Evolutionary conservation across 2,888 invertebrate species (phyloP).

Genomic region (Phasia obesa): DNA sequence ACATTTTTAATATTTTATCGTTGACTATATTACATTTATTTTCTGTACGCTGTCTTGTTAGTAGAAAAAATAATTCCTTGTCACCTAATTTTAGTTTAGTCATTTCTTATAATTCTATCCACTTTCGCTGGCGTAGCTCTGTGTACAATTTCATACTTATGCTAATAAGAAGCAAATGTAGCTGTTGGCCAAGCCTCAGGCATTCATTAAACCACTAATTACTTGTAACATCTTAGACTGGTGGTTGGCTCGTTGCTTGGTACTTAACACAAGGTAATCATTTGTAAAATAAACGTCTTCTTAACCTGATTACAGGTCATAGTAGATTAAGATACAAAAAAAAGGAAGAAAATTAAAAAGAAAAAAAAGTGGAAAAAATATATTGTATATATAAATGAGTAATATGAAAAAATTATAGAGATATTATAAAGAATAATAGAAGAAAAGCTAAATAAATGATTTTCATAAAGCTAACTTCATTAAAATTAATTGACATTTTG

Average conservation of each 20-base stretch:
- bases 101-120: conserved; percentile 10
- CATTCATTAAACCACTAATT: conserved; percentile 70
- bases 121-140: conserved; percentile 28
- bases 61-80: conserved; percentile 51
- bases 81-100: conserved; percentile 60
- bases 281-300: conserved; percentile 66
- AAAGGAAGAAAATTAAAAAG: conserved; percentile 18
- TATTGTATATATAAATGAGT: not conserved
- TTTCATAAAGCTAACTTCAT: too few species aligned
- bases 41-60: not conserved
- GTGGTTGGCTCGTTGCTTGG: conserved; percentile 27
- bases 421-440: not conserved
- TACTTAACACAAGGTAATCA: conserved; percentile 58
- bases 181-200: conserved; percentile 56
- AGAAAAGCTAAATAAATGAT: conserved; percentile 4
- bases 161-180: conserved; percentile 57
- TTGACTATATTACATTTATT: not conserved
- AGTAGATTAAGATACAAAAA: conserved; percentile 38
- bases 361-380: too few species aligned
- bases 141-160: conserved; percentile 61
- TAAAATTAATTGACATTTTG: too few species aligned
- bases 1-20: conserved; percentile 5
- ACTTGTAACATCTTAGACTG: conserved; percentile 66
- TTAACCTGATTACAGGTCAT: conserved; percentile 63
- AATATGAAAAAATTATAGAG: too few species aligned